Base-by-base conservation (phyloP, 2,797 vertebrate species). In the Stomatorhinus walkeri region DNA sequence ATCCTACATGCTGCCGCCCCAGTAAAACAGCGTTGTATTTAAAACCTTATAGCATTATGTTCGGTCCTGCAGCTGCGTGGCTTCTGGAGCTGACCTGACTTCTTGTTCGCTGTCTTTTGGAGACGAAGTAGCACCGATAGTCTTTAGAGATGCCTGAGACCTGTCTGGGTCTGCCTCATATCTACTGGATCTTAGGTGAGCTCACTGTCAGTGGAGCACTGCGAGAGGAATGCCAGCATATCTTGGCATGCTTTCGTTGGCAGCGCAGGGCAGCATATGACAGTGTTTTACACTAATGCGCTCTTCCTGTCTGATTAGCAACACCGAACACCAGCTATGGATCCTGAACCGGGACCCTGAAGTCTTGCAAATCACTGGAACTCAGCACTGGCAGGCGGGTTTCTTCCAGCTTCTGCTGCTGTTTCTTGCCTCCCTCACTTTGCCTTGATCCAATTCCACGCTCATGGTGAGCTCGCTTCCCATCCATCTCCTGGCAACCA, bases 401-500 rank as follows among this genome's bases (percentile, higher is more conserved):
- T 19, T 43, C 28, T 43, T 79, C 72, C 40, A 79, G 14, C 7
- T n/a, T 43, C 43, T 87, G 51, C 52, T 52, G 85, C 8, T 54
- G 16, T n/a, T 87, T 32, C 51, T 36, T 56, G 6, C 85, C 52
- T 56, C 85, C 85, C 52, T 56, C 8, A 2, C 52, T n/a, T 87
- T 16, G 19, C 49, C 56, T 68, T 87, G 49, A 87, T 87, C 10
- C n/a, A 28, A 68, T 87, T 64, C 86, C 49, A n/a, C 4, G 43
- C 24, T 61, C 56, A 19, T 48, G 14, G 32, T 32, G 86, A 43
- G 40, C n/a, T 87, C 6, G 36, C 56, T 87, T 64, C 56, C 40
- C 36, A 64, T 87, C 54, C 86, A 64, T 87, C 40, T 87, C 56
- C 86, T 46, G 36, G 86, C 56, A 64, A 64, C 68, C 56, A 64